These are phyloP conservation scores for Hypomecis atomaria DNA, from an alignment of 2,888 invertebrate genomes.

Conservation along the genomic window DNA sequence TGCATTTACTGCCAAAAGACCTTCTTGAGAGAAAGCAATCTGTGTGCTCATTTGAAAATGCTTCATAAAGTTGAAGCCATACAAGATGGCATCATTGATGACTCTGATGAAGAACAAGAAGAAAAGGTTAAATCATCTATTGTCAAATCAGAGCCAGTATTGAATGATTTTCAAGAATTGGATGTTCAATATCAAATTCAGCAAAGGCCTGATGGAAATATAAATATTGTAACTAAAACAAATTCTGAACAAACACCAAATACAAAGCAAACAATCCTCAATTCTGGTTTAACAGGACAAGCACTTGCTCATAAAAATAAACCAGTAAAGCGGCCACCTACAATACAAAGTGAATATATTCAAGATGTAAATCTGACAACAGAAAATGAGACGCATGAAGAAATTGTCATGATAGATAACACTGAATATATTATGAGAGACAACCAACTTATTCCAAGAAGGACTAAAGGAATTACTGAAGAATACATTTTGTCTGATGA, in stretches of 20 bases:
- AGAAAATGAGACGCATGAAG: constrained; percentile 53
- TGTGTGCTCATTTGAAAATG: constrained; percentile 89
- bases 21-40: constrained; percentile 87
- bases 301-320: constrained; percentile 46
- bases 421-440: constrained; percentile 83
- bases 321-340: constrained; percentile 41
- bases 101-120: constrained; percentile 77
- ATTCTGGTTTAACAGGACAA: constrained; percentile 58
- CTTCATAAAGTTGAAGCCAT: constrained; percentile 87
- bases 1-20: constrained; percentile 91
- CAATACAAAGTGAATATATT: constrained; percentile 53
- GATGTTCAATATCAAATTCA: constrained; percentile 68
- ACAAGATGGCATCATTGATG: constrained; percentile 87
- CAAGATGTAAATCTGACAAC: constrained; percentile 51
- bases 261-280: constrained; percentile 73
- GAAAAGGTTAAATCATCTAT: constrained; percentile 28
- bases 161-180: constrained; percentile 61
- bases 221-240: constrained; percentile 77
- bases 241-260: constrained; percentile 48
- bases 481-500: constrained; percentile 62
- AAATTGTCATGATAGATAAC: constrained; percentile 83
- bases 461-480: constrained; percentile 47
- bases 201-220: constrained; percentile 73
- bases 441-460: constrained; percentile 67
- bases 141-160: constrained; percentile 66